Evolutionary conservation across 2,888 invertebrate genomes (phyloP).

Genomic region (Unio pictorum): DNA sequence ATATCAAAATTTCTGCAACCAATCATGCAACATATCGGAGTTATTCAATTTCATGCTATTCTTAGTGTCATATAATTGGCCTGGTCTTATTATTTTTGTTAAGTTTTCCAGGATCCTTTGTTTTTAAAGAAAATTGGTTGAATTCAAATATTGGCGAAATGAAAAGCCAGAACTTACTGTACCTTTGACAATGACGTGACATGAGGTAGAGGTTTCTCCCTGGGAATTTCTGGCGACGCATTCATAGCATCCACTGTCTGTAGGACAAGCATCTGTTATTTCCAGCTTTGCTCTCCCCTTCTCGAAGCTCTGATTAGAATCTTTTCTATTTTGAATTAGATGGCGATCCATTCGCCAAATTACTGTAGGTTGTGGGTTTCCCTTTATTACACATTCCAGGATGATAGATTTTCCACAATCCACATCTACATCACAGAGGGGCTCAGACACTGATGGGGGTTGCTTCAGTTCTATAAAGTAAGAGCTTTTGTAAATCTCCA

Average conservation of each 20-base stretch:
- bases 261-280: constrained; percentile 40
- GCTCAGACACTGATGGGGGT: constrained; percentile 35
- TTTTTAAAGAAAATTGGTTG: too few species aligned
- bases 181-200: constrained; percentile 41
- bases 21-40: too few species aligned
- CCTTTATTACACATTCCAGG: constrained; percentile 51
- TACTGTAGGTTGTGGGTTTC: constrained; percentile 50
- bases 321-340: constrained; percentile 46
- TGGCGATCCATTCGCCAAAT: constrained; percentile 57
- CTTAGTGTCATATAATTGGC: too few species aligned
- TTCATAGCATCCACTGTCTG: constrained; percentile 58
- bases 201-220: constrained; percentile 47
- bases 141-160: too few species aligned
- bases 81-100: too few species aligned
- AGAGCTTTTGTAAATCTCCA: not conserved
- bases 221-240: constrained; percentile 52
- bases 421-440: constrained; percentile 35
- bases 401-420: constrained; percentile 37
- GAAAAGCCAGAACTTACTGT: not conserved
- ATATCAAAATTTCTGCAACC: too few species aligned
- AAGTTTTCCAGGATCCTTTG: too few species aligned
- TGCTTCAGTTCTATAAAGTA: constrained; percentile 40
- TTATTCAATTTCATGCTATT: too few species aligned
- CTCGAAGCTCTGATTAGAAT: constrained; percentile 52
- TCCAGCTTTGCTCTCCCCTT: constrained; percentile 50